Conservation (phyloP, 1,140 invertebrate genomes). For the Papilio machaon region DNA sequence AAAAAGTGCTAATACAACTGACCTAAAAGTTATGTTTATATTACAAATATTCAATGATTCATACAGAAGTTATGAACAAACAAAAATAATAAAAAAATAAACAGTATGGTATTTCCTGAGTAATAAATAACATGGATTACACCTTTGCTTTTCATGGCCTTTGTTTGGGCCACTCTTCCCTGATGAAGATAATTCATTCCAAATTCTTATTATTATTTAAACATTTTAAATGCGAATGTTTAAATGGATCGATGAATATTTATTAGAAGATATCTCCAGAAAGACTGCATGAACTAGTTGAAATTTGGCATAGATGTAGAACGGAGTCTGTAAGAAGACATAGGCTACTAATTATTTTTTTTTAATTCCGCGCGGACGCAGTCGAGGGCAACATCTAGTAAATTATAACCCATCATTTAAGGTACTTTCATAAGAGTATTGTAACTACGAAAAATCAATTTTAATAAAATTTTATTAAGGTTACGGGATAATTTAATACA, state of each 20-base stretch:
- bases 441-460: background rate
- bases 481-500: background rate
- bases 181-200: too few relatives aligned
- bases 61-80: background rate
- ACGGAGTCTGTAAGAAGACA: too few relatives aligned
- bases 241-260: too few relatives aligned
- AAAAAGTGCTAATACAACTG: constrained; percentile 44
- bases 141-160: background rate
- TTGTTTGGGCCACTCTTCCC: too few relatives aligned
- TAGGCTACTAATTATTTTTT: background rate
- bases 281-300: too few relatives aligned
- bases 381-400: too few relatives aligned
- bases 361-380: too few relatives aligned
- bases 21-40: constrained; percentile 39
- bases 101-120: background rate
- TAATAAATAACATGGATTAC: background rate
- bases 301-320: too few relatives aligned
- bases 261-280: too few relatives aligned
- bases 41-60: constrained; percentile 23
- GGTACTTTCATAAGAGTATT: background rate
- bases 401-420: background rate
- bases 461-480: background rate
- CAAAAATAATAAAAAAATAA: background rate
- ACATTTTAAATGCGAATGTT: too few relatives aligned
- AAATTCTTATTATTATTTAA: too few relatives aligned